Evolutionary conservation across 2,797 vertebrate species (phyloP), one percentile per base, ranked within the genome.

Genomic region (Girardinus metallicus): DNA sequence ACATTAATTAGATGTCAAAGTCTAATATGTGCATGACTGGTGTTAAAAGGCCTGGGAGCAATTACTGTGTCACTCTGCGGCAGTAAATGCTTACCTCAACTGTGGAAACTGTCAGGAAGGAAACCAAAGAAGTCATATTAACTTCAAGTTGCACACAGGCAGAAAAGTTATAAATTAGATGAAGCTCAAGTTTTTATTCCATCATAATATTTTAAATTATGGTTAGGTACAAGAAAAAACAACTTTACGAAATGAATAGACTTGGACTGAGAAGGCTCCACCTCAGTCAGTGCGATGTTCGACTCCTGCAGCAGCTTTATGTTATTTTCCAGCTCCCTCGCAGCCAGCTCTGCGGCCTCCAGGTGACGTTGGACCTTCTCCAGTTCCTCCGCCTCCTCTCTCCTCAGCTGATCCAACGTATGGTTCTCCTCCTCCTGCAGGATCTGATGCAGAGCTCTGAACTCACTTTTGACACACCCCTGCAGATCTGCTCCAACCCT

Each of bases 371-470:
- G 91, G 83, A 97, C 91, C 44, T 21, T 91, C 51, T 94, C 85
- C 89, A 96, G 79, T 2, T 89, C 85, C 78, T 93, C 93, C 62
- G 94, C 92, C 83, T 96, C 89, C 85, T 97, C 94, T 44, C 85
- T 78, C 9, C 80, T 87, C 21, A 97, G 89, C 87, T 95, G 93
- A 84, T 95, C 93, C 93, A 97, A 88, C 78, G 95, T 80, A 18
- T 82, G 83, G 51, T 86, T 86, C 94, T 98, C 97, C 79, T 97
- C 94, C 3, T 95, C 92, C 18, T 89, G 90, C 86, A 98, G 95
- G 83, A 97, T 94, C 90, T 95, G 94, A 91, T 95, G 95, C 75
- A 98, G 93, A 49, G 57, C 92, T 87, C 93, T 79, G 91, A 97
- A 97, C 77, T 97, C 97, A 0, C 85, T 82, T 26, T 71, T 93